These are phyloP conservation scores for Pterostichus madidus DNA, from an alignment of 2,888 invertebrate species.

Conservation along the genomic window DNA sequence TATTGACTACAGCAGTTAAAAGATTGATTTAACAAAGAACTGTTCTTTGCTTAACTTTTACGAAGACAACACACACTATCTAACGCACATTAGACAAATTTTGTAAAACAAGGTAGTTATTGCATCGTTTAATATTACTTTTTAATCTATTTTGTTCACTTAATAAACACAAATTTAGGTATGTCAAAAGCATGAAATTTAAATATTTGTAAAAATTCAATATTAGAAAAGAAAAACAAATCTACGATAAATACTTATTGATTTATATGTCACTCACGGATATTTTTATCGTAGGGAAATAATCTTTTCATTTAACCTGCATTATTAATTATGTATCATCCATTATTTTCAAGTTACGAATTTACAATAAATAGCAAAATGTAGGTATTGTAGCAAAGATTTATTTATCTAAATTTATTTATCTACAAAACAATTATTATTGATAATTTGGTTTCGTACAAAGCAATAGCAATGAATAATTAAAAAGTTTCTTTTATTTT, in stretches of 20 bases:
- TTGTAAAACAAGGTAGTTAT: no score
- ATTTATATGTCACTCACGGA: not conserved
- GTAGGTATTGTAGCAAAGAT: conserved; percentile 10
- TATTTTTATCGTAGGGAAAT: not conserved
- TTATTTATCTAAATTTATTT: not conserved
- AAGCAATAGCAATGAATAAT: no score
- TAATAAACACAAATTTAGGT: no score
- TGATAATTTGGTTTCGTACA: no score
- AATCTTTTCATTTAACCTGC: conserved; percentile 12
- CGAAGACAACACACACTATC: no score
- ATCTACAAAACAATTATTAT: not conserved
- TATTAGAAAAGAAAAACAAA: conserved; percentile 23
- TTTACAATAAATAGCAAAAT: conserved; percentile 26
- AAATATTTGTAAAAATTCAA: not conserved
- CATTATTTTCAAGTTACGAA: conserved; percentile 14
- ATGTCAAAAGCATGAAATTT: no score
- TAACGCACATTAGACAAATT: no score
- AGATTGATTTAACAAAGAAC: no score
- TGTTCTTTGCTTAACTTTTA: no score
- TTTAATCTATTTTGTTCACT: no score
- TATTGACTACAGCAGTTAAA: no score
- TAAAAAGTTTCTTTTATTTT: not conserved
- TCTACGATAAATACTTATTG: conserved; percentile 6
- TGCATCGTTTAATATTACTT: no score
- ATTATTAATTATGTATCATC: not conserved